Base-by-base conservation (phyloP, 2,113 vertebrate genomes). In the Uropsilus gracilis region DNA sequence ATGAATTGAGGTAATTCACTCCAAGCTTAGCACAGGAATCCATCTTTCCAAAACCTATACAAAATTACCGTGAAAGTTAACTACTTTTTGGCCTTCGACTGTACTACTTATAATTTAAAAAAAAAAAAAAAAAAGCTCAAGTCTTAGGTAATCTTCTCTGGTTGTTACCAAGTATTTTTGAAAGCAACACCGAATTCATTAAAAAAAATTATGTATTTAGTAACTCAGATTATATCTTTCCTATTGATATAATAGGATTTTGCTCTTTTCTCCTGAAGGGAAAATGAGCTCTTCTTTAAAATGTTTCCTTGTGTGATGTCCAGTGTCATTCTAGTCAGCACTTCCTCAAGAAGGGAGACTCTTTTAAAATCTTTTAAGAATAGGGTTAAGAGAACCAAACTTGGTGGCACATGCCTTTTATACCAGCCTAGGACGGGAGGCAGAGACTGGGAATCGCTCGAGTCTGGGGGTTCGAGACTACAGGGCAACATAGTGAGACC, bases 201-300 rank as follows among this genome's bases (percentile, higher is more conserved):
- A 44, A 93, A 71, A 89, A 90, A 34, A 92, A 30, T 55, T 55
- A 42, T 42, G 48, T 42, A 93, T 20, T 89, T 78, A 92, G 20
- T 91, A 95, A 86, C 76, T 73, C 39, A 92, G 39, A 83, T 7
- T 42, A 71, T n/a, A 73, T 4, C 34, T 89, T 95, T 89, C 34
- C 17, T 85, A 66, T 30, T 64, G 28, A 72, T 46, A n/a, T 90
- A 89, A 64, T 32, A 30, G 55, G 37, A 80, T 39, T 90, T 87
- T 90, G 61, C n/a, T 20, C 46, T 88, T 81, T 89, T 22, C 18
- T 77, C 53, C 42, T 46, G 10, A 90, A 85, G 22, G 80, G 37
- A 86, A 94, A 90, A 94, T n/a, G 2, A 75, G 44, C 22, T 8
- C 11, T 50, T 59, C 30, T 34, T 87, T 88, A 32, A 95, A 89